Evolutionary conservation across 1,140 invertebrate genomes (phyloP).

Genomic region (Euura saliciscinereae): DNA sequence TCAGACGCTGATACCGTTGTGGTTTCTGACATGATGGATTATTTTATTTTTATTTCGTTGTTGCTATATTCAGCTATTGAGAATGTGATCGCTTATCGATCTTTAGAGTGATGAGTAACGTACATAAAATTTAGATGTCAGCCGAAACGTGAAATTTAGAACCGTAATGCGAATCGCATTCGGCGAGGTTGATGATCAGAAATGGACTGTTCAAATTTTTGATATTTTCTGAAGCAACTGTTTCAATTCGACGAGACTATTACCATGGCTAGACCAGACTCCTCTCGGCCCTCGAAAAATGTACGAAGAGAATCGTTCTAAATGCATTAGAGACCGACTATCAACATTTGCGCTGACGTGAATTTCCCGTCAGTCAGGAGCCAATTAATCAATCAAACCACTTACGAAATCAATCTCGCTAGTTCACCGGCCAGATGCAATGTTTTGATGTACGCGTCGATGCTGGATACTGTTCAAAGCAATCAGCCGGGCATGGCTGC

Average conservation of each 20-base stretch:
- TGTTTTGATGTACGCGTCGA: neutral
- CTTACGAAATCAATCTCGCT: too few species aligned
- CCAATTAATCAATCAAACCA: too few species aligned
- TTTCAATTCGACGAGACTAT: neutral
- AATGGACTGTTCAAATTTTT: neutral
- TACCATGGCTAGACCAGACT: neutral
- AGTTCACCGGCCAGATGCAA: slow-evolving; percentile 4
- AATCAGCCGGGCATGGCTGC: slow-evolving; percentile 12
- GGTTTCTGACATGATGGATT: neutral
- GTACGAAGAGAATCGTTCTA: too few species aligned
- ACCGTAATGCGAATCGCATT: neutral
- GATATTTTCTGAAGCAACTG: neutral
- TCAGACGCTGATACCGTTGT: neutral
- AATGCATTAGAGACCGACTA: too few species aligned
- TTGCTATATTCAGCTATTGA: neutral
- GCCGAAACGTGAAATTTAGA: neutral
- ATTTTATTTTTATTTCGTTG: neutral
- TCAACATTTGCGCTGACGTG: too few species aligned
- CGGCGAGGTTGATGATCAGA: neutral
- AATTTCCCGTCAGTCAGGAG: too few species aligned
- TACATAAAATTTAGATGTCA: neutral
- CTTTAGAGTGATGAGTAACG: neutral
- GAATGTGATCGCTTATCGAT: neutral
- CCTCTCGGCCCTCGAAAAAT: neutral
- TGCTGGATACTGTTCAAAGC: slow-evolving; percentile 7